Evolutionary conservation across 2,113 vertebrate species (phyloP).

Genomic region (Pipa parva): DNA sequence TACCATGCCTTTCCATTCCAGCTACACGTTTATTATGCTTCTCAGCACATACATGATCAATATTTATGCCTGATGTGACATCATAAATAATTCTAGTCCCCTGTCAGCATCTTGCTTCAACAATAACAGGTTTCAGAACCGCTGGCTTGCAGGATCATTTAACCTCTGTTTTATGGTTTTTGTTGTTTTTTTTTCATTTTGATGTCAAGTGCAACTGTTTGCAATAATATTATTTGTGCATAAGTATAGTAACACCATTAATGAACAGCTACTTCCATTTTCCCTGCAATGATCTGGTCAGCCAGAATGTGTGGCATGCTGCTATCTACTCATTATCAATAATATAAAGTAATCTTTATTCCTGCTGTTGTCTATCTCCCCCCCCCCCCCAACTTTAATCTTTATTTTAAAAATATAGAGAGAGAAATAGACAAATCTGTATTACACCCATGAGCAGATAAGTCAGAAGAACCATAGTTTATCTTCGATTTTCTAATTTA

Average conservation of each 20-base stretch:
- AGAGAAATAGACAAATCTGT: not conserved
- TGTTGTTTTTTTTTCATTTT: not conserved
- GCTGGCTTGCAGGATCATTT: too few relatives aligned
- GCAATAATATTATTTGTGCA: not conserved
- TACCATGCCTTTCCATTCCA: not conserved
- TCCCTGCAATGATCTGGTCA: not conserved
- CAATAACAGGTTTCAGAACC: not conserved
- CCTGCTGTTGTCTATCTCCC: not conserved
- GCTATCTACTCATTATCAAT: not conserved
- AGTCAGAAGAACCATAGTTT: not conserved
- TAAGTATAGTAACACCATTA: not conserved
- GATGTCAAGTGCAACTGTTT: not conserved
- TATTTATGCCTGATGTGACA: constrained; percentile 25
- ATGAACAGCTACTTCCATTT: not conserved
- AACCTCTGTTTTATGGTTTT: too few relatives aligned
- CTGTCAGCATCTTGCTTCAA: not conserved
- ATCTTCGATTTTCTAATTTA: constrained; percentile 4
- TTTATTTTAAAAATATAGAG: not conserved
- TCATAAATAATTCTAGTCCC: constrained; percentile 16
- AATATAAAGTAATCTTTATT: not conserved
- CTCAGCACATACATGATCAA: constrained; percentile 11
- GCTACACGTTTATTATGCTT: not conserved
- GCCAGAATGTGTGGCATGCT: not conserved
- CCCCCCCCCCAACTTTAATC: too few relatives aligned
- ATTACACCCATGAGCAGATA: not conserved